Evolutionary conservation across 2,113 vertebrate genomes (phyloP).

Genomic region (Eretmochelys imbricata): DNA sequence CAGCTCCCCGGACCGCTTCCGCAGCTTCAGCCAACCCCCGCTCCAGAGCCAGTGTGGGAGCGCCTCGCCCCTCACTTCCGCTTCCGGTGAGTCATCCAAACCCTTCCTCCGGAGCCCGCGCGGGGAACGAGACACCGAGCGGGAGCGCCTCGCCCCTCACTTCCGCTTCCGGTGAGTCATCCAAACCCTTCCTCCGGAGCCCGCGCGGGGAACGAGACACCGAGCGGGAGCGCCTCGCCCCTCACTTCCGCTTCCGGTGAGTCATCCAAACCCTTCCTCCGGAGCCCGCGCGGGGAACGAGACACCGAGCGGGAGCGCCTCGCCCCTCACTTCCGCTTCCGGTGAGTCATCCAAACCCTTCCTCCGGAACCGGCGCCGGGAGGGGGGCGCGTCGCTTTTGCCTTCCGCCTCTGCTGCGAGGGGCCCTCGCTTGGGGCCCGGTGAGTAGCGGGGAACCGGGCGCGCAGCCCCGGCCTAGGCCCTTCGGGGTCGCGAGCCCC

Average conservation of each 20-base stretch:
- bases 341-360: neutral
- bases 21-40: neutral
- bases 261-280: neutral
- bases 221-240: neutral
- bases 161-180: neutral
- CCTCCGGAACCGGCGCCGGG: neutral
- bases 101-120: neutral
- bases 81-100: neutral
- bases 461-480: no score
- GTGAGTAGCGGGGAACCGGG: fast-evolving
- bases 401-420: neutral
- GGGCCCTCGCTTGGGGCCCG: neutral
- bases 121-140: fast-evolving
- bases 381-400: neutral
- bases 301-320: fast-evolving
- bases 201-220: fast-evolving
- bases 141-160: neutral
- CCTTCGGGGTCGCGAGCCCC: fast-evolving
- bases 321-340: neutral
- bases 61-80: neutral
- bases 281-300: fast-evolving
- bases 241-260: neutral
- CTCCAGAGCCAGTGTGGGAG: neutral
- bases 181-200: neutral
- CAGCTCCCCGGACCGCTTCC: fast-evolving